phyloP scores from a whole-genome alignment of 2,888 invertebrate genomes.

The Rhogogaster chlorosoma region DNA sequence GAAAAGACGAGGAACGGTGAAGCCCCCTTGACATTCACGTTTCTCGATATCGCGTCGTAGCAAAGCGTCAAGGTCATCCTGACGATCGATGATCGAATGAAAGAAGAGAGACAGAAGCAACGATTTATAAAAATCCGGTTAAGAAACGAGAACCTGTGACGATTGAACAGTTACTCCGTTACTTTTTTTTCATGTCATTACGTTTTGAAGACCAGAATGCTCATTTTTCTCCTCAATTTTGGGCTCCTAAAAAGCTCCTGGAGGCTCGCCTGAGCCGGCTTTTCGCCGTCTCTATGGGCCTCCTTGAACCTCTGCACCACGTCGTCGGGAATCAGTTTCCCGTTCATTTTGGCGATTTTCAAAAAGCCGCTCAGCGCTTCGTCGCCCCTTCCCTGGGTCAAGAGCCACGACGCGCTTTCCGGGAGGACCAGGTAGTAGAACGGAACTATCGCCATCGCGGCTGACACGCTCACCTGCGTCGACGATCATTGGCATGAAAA shows the following conservation, averaged over 20 bases:
- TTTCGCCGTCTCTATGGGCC: slow-evolving; percentile 66
- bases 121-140: not conserved
- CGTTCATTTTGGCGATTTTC: slow-evolving; percentile 80
- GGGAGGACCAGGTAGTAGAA: slow-evolving; percentile 69
- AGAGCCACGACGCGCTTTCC: slow-evolving; percentile 82
- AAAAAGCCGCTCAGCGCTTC: slow-evolving; percentile 79
- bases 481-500: not conserved
- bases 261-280: slow-evolving; percentile 73
- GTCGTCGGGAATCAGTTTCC: slow-evolving; percentile 74
- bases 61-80: slow-evolving; percentile 82
- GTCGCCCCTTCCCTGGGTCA: slow-evolving; percentile 79
- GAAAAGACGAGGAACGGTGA: slow-evolving; percentile 81
- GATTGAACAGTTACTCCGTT: not conserved
- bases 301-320: slow-evolving; percentile 76
- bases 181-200: slow-evolving; percentile 71
- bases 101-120: not conserved
- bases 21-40: slow-evolving; percentile 80
- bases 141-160: not conserved
- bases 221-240: slow-evolving; percentile 79
- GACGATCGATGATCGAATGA: slow-evolving; percentile 21
- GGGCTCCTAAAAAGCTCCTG: slow-evolving; percentile 80
- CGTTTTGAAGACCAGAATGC: slow-evolving; percentile 82
- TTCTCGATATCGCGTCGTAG: slow-evolving; percentile 82
- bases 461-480: not conserved
- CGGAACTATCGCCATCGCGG: slow-evolving; percentile 4